phyloP scores from a whole-genome alignment of 2,888 invertebrate species.

The Chymomyza fuscimana region DNA sequence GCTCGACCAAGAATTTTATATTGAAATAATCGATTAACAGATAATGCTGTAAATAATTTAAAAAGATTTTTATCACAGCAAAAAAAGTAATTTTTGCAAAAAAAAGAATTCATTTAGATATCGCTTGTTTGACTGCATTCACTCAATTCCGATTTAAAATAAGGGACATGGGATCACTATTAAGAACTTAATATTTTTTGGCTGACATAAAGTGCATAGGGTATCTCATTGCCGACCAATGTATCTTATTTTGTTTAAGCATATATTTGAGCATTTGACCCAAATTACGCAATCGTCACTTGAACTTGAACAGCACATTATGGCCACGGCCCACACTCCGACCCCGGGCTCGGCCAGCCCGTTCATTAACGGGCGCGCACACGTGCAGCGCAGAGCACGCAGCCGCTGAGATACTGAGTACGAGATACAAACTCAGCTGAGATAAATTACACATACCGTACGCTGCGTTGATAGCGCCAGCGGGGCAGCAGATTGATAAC shows the following conservation, averaged over 20 bases:
- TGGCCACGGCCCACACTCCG: neutral
- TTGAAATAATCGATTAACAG: too few relatives aligned
- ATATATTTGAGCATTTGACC: slow-evolving; percentile 35
- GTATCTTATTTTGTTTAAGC: neutral
- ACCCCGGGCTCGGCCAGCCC: too few relatives aligned
- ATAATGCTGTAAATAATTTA: too few relatives aligned
- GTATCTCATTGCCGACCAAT: neutral
- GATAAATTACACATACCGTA: neutral
- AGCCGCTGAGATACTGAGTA: neutral
- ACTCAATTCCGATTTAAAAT: too few relatives aligned
- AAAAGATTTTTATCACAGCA: too few relatives aligned
- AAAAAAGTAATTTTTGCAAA: too few relatives aligned
- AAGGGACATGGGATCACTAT: too few relatives aligned
- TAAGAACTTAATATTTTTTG: too few relatives aligned
- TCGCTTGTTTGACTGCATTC: too few relatives aligned
- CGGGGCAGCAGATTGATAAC: neutral
- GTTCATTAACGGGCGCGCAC: neutral
- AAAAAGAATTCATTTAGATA: too few relatives aligned
- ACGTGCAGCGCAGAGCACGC: slow-evolving; percentile 10
- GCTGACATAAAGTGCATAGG: neutral
- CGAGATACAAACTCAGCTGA: neutral
- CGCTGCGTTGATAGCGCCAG: slow-evolving; percentile 11
- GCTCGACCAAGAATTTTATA: too few relatives aligned
- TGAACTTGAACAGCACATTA: neutral
- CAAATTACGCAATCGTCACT: slow-evolving; percentile 59